A percentile compares a stretch with the other conserved stretches of the same genome.
Conservation (phyloP, 2,888 invertebrate species). For the Helicoverpa assulta region DNA sequence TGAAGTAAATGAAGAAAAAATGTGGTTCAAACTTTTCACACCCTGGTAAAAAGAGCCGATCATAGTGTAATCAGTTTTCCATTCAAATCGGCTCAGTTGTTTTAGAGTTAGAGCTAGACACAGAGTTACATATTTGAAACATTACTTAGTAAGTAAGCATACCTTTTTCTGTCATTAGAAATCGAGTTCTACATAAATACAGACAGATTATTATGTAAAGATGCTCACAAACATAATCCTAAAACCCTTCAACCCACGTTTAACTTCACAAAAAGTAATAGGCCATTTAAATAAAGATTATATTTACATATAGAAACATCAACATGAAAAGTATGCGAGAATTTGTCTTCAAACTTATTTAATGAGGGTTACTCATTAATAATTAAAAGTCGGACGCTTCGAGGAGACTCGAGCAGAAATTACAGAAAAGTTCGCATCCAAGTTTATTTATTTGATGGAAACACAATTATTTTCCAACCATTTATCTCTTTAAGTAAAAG, state of each 20-base stretch:
- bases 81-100: no score
- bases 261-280: conserved; percentile 24
- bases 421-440: conserved; percentile 42
- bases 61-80: no score
- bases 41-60: no score
- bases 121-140: no score
- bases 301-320: conserved; percentile 24
- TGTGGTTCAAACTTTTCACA: no score
- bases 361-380: conserved; percentile 65
- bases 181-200: no score
- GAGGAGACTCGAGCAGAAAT: conserved; percentile 49
- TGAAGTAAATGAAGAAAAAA: no score
- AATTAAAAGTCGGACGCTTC: conserved; percentile 66
- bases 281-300: conserved; percentile 24
- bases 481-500: conserved; percentile 37
- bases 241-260: neutral
- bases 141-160: no score
- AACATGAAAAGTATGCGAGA: conserved; percentile 49
- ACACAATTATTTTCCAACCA: conserved; percentile 44
- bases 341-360: conserved; percentile 59
- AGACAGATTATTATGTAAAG: no score
- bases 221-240: neutral
- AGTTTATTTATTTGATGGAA: conserved; percentile 58
- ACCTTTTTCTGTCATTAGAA: no score
- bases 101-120: no score